phyloP scores from a whole-genome alignment of 2,113 vertebrate species.

The Triplophysa siluroides region DNA sequence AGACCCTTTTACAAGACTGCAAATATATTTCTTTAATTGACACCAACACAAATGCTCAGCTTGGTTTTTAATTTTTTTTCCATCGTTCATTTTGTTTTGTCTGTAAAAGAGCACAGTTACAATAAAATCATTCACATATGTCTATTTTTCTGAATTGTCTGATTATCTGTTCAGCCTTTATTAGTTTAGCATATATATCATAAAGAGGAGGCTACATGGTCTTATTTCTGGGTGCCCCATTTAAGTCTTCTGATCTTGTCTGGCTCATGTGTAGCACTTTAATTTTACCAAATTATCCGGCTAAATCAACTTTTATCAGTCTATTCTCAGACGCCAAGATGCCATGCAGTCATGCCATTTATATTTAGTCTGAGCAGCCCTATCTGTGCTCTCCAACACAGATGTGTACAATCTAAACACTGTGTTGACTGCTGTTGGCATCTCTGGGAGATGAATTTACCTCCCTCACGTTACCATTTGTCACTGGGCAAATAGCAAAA shows the following conservation, averaged over 20 bases:
- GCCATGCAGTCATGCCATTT: conserved; percentile 4
- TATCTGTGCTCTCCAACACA: no score
- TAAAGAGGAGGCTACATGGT: conserved; percentile 44
- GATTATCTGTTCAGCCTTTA: background rate
- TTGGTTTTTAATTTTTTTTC: conserved; percentile 5
- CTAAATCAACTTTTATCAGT: background rate
- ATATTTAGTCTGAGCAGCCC: background rate
- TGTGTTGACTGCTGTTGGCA: background rate
- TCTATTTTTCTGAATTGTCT: background rate
- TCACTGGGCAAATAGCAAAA: conserved; percentile 23
- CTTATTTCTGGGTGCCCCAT: conserved; percentile 54
- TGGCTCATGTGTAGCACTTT: conserved; percentile 19
- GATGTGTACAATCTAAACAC: background rate
- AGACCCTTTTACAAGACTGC: conserved; percentile 62
- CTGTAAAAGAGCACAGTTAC: conserved; percentile 88
- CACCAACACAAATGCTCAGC: conserved; percentile 39
- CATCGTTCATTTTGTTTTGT: conserved; percentile 59
- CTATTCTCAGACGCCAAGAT: background rate
- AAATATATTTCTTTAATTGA: conserved; percentile 43
- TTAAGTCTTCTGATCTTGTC: conserved; percentile 79
- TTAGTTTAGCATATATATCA: background rate
- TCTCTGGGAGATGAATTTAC: background rate
- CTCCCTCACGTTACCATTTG: background rate
- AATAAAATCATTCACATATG: background rate
- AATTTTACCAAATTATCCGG: background rate